Conservation (phyloP, 2,888 invertebrate genomes). For the Cerastis rubricosa region DNA sequence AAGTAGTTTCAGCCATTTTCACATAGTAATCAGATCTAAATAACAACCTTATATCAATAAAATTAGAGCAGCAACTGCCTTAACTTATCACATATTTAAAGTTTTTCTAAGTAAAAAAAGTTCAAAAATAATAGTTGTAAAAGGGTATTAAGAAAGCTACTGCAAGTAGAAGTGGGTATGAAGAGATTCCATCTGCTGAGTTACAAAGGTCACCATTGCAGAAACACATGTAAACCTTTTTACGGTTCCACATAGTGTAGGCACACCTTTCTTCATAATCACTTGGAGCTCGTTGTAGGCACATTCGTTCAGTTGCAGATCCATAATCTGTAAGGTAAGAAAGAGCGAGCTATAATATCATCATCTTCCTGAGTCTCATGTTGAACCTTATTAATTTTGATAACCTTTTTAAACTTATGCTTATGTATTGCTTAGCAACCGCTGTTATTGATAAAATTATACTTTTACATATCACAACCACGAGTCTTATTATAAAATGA, state of each 20-base stretch:
- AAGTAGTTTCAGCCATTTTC: not conserved
- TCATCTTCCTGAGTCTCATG: too few species aligned
- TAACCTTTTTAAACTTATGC: too few species aligned
- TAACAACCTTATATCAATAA: not conserved
- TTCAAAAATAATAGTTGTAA: constrained; percentile 65
- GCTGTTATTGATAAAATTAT: too few species aligned
- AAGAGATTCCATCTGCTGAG: constrained; percentile 71
- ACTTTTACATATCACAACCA: too few species aligned
- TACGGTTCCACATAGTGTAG: constrained; percentile 95
- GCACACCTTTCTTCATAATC: constrained; percentile 97
- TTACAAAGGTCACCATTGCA: constrained; percentile 98
- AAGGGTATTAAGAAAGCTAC: constrained; percentile 69
- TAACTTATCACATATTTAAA: constrained; percentile 51
- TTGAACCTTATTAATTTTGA: too few species aligned
- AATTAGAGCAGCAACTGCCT: constrained; percentile 1
- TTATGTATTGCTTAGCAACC: too few species aligned
- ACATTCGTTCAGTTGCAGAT: constrained; percentile 96
- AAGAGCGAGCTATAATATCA: too few species aligned
- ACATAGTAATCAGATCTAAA: not conserved
- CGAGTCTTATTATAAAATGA: too few species aligned
- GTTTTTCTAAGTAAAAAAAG: not conserved
- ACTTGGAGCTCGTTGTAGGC: constrained; percentile 96
- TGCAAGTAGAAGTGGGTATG: constrained; percentile 68
- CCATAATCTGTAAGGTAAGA: constrained; percentile 93
- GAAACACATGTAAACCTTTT: constrained; percentile 97